A percentile compares a stretch with the other conserved stretches of the same genome.
Conservation (phyloP, 2,888 invertebrate species). For the Epinotia ramella region DNA sequence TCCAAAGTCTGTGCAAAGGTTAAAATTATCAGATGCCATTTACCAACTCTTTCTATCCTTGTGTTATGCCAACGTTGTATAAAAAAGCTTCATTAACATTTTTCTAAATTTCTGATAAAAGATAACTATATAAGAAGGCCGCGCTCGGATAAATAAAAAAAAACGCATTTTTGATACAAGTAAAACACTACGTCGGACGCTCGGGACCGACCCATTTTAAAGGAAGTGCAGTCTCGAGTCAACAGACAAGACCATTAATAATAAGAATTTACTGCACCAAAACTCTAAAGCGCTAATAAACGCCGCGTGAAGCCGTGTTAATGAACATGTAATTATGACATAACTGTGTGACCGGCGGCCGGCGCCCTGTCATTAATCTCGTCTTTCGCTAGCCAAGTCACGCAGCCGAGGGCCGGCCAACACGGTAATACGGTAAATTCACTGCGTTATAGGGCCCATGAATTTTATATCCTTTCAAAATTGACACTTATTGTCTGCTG, state of each 20-base stretch:
- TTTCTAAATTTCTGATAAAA: no score
- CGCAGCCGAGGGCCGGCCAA: constrained; percentile 59
- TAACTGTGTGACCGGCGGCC: constrained; percentile 60
- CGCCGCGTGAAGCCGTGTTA: constrained; percentile 31
- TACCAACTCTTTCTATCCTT: no score
- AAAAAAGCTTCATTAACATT: no score
- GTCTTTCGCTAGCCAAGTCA: constrained; percentile 73
- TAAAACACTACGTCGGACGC: background rate
- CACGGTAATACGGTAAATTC: constrained; percentile 62
- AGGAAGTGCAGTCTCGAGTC: background rate
- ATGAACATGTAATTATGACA: constrained; percentile 45
- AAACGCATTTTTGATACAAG: background rate
- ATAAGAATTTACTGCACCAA: constrained; percentile 9
- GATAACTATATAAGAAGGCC: no score
- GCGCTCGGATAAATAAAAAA: no score
- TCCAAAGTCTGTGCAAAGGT: no score
- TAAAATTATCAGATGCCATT: no score
- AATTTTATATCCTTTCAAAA: constrained; percentile 41
- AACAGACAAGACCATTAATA: background rate
- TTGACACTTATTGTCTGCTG: constrained; percentile 38
- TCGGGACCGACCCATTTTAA: background rate
- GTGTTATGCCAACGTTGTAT: no score
- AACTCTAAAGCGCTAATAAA: constrained; percentile 17
- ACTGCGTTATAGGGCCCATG: constrained; percentile 28
- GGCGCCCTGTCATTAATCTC: constrained; percentile 80